Evolutionary conservation across 2,797 vertebrate genomes (phyloP).

Genomic region (Leuciscus waleckii): DNA sequence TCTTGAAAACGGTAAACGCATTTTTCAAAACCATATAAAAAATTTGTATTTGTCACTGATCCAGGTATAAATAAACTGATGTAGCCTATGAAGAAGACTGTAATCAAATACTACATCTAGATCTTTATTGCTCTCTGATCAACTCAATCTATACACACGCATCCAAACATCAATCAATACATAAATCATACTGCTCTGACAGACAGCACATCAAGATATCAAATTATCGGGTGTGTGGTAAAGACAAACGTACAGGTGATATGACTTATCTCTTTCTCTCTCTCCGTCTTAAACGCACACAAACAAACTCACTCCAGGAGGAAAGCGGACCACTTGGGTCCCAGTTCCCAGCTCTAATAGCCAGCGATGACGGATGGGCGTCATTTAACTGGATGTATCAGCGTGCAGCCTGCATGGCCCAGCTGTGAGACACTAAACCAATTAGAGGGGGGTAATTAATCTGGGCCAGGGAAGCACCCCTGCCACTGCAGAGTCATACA

Average conservation of each 20-base stretch:
- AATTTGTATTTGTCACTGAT: not conserved
- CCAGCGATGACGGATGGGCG: slow-evolving; percentile 86
- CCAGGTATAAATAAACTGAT: not conserved
- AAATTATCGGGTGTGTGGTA: slow-evolving; percentile 77
- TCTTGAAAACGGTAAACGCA: not conserved
- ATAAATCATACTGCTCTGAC: slow-evolving; percentile 41
- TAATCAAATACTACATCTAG: not conserved
- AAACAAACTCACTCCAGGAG: slow-evolving; percentile 68
- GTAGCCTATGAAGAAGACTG: not conserved
- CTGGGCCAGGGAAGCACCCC: slow-evolving; percentile 78
- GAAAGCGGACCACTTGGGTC: slow-evolving; percentile 84
- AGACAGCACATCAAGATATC: slow-evolving; percentile 68
- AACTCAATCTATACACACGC: not conserved
- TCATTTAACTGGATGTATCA: slow-evolving; percentile 91
- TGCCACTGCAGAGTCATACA: slow-evolving; percentile 67
- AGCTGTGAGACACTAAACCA: slow-evolving; percentile 91
- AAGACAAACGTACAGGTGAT: slow-evolving; percentile 48
- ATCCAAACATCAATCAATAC: slow-evolving; percentile 28
- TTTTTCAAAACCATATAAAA: not conserved
- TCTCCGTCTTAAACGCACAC: slow-evolving; percentile 32
- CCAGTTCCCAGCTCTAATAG: slow-evolving; percentile 82
- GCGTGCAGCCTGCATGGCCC: slow-evolving; percentile 84
- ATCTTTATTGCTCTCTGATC: slow-evolving; percentile 18
- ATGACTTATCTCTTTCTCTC: not conserved
- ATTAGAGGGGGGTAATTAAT: slow-evolving; percentile 92